Percentiles rank a stretch among this genome's conserved stretches.
These are phyloP conservation scores for Callipepla californica DNA, from an alignment of 2,113 vertebrate species.

Conservation along the genomic window DNA sequence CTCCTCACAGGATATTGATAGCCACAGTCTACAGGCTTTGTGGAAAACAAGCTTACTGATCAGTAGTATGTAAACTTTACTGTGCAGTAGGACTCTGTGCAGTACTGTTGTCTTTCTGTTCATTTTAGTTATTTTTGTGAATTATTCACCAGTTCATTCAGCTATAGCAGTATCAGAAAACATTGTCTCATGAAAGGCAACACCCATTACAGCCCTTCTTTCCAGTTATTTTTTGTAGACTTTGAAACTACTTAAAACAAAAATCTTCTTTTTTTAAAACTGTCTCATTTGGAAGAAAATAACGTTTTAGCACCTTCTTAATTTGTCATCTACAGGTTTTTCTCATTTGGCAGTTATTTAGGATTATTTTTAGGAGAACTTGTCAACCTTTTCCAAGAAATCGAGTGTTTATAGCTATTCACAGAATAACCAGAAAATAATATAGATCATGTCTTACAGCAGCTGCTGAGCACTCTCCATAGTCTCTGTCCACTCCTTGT, in stretches of 20 bases:
- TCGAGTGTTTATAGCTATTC: neutral
- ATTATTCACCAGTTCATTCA: conserved; percentile 11
- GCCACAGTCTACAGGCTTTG: neutral
- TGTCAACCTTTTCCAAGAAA: neutral
- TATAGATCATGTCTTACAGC: neutral
- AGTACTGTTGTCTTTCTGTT: neutral
- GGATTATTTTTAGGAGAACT: neutral
- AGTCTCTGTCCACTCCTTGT: neutral
- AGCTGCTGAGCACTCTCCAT: accelerated
- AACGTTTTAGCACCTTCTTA: neutral
- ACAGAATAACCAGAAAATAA: neutral
- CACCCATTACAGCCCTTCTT: neutral
- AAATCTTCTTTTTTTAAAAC: neutral
- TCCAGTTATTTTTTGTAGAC: neutral
- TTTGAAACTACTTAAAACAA: neutral
- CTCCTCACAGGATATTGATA: neutral
- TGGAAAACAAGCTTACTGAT: neutral
- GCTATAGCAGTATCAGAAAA: neutral
- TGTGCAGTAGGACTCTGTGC: accelerated
- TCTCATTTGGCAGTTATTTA: neutral
- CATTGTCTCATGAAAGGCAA: neutral
- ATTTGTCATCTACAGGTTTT: neutral
- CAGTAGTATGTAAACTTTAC: neutral
- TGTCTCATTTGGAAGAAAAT: neutral
- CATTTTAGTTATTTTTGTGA: neutral